phyloP scores from a whole-genome alignment of 1,140 invertebrate genomes.

The Mamestra configurata region DNA sequence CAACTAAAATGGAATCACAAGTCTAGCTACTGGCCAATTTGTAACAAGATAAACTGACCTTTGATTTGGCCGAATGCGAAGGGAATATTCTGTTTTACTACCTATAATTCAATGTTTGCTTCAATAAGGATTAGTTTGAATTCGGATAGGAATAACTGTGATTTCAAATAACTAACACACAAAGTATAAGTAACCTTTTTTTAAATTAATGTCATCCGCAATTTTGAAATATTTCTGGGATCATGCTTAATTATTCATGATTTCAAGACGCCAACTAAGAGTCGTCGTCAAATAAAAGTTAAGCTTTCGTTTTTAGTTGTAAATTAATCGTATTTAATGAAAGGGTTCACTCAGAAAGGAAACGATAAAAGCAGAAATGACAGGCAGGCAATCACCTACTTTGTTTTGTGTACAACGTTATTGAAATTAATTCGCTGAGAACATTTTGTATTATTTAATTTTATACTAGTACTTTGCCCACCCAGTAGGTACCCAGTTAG shows the following conservation, averaged over 20 bases:
- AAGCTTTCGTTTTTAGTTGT: not conserved
- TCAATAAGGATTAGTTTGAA: not conserved
- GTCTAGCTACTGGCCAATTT: not conserved
- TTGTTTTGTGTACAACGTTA: not conserved
- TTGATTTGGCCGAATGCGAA: not conserved
- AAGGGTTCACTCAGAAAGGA: constrained; percentile 16
- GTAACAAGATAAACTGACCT: not conserved
- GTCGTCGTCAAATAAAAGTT: constrained; percentile 11
- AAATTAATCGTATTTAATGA: constrained; percentile 20
- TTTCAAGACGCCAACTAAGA: not conserved
- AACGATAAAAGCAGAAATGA: not conserved
- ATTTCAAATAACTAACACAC: not conserved
- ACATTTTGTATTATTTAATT: no score
- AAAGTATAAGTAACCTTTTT: not conserved
- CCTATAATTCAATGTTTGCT: not conserved
- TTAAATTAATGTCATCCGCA: not conserved
- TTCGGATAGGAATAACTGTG: not conserved
- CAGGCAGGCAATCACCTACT: not conserved
- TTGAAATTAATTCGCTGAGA: not conserved
- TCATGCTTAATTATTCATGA: not conserved
- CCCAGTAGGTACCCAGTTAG: no score
- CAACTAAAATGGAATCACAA: not conserved
- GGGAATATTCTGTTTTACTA: not conserved
- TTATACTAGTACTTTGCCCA: no score
- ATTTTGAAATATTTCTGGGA: not conserved